Evolutionary conservation across 2,888 invertebrate species (phyloP), one percentile per base, ranked within the genome.

Genomic region (Stegana nigrithorax): DNA sequence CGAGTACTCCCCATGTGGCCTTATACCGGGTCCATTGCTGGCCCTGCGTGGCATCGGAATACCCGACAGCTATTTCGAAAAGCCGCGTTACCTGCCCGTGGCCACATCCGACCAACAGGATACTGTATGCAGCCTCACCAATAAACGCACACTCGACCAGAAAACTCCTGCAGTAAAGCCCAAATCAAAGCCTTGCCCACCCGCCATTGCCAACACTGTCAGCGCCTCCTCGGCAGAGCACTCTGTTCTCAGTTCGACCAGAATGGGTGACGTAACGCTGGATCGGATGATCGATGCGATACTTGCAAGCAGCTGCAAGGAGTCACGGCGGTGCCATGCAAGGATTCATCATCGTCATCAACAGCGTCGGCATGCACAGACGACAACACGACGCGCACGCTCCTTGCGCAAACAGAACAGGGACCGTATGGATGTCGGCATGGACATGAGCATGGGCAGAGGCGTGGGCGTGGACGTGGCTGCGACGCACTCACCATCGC

Each of bases 261-360:
- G 78, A 64, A 84, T 86, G 83, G 84, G 85, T 12, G 86, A 86
- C 66, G 78, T 77, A 10, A 85, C 85, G 1, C 66, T 86, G 61
- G 85, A 85, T 57, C 81, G 81, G 50, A 86, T 86, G 85, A 86
- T 86, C 62, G 85, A 86, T 64, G 85, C 85, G 27, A 86, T 86
- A 56, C 67, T 86, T 17, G 84, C 85, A 67, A 85, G 85, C 69
- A 84, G 82, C 3, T 78, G 81, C n/a, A 85, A 85, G 58, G 80
- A 78, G 44, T 70, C 75, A 5, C 75, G 76, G 36, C 36, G 21
- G 6, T 36, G 27, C 7, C 53, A 21, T 21, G n/a, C 14, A 2
- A 10, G 12, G 10, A 26, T n/a, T 27, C 51, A 7, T 14, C 7
- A n/a, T 47, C 58, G 36, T 19, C 19, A 21, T 12, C 19, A 27